Evolutionary conservation across 2,888 invertebrate genomes (phyloP).

Genomic region (Stegana nigrithorax): DNA sequence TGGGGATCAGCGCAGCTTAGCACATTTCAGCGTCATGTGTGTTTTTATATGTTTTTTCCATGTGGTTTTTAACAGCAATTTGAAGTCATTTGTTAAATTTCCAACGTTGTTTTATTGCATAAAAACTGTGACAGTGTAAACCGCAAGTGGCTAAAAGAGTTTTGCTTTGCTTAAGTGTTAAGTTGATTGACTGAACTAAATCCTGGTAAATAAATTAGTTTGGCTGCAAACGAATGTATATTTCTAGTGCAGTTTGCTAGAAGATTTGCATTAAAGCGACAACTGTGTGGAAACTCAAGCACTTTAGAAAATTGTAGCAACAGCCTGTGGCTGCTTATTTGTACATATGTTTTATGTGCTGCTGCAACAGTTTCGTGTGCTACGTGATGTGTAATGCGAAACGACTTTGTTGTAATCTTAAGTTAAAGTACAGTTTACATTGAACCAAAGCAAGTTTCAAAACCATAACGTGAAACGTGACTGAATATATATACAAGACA

Average conservation of each 20-base stretch:
- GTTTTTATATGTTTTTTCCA: constrained; percentile 24
- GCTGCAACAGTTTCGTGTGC: background rate
- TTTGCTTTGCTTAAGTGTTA: constrained; percentile 1
- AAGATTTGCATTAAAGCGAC: too few relatives aligned
- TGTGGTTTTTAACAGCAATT: constrained; percentile 46
- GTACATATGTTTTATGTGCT: background rate
- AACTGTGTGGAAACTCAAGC: too few relatives aligned
- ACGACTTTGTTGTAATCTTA: too few relatives aligned
- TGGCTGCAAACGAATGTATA: background rate
- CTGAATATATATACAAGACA: too few relatives aligned
- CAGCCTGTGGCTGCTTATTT: too few relatives aligned
- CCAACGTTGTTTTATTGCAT: background rate
- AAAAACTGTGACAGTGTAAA: background rate
- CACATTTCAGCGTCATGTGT: background rate
- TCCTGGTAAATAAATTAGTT: background rate
- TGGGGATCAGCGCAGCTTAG: constrained; percentile 25
- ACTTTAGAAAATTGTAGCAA: background rate
- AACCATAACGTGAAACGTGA: too few relatives aligned
- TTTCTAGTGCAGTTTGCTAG: background rate
- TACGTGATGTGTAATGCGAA: too few relatives aligned
- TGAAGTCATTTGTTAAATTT: constrained; percentile 2
- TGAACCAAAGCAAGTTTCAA: too few relatives aligned
- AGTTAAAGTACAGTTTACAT: too few relatives aligned
- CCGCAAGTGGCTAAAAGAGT: too few relatives aligned
- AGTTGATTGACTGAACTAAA: constrained; percentile 5